Conservation (phyloP, 2,888 invertebrate species). For the Cheilosia vulpina region DNA sequence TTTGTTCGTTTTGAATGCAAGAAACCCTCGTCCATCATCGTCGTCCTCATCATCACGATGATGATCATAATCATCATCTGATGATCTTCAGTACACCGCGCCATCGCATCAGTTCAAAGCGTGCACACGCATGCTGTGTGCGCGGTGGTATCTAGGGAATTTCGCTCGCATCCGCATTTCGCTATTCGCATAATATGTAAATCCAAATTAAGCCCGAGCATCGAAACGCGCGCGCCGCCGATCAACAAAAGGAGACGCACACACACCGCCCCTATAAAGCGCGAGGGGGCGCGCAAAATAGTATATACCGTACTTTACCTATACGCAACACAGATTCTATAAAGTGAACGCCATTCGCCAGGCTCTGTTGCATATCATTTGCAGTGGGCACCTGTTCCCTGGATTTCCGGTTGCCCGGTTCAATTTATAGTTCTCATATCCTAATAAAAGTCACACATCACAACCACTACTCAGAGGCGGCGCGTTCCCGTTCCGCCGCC, state of each 20-base stretch:
- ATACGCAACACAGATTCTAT: conserved; percentile 42
- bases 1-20: conserved; percentile 3
- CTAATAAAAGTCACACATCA: conserved; percentile 53
- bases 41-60: conserved; percentile 31
- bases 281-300: conserved; percentile 25
- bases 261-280: neutral
- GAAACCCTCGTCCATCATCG: conserved; percentile 44
- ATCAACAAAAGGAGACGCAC: conserved; percentile 37
- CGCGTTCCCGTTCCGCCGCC: neutral
- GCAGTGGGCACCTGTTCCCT: conserved; percentile 73
- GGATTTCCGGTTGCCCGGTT: conserved; percentile 75
- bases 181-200: conserved; percentile 45
- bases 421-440: conserved; percentile 70
- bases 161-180: conserved; percentile 59
- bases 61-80: conserved; percentile 35
- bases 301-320: neutral
- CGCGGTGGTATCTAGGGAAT: conserved; percentile 5
- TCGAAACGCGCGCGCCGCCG: conserved; percentile 18
- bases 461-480: conserved; percentile 36
- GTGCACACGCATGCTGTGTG: neutral
- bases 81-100: conserved; percentile 26
- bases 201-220: conserved; percentile 66
- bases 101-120: conserved; percentile 25
- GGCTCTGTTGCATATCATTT: conserved; percentile 73
- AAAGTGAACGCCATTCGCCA: conserved; percentile 58